These are phyloP conservation scores for Apogon hyalosoma DNA, from an alignment of 2,797 vertebrate species.

Conservation along the genomic window DNA sequence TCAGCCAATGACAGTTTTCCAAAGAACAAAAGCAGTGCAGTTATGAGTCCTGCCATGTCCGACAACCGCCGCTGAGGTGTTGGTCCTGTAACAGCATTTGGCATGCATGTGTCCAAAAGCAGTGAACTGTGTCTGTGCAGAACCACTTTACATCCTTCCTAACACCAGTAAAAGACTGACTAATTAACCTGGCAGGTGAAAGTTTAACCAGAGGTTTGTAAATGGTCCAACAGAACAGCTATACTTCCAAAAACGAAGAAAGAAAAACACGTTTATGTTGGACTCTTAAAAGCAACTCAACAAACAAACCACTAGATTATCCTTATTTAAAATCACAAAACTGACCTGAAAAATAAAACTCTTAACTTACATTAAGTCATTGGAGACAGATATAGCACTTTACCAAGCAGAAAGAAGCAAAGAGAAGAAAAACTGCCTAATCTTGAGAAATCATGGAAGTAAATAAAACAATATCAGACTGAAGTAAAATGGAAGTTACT, in stretches of 20 bases:
- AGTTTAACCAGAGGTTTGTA: slow-evolving; percentile 76
- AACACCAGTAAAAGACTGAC: slow-evolving; percentile 76
- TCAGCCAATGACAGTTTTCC: slow-evolving; percentile 44
- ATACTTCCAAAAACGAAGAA: background rate
- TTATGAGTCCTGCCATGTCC: slow-evolving; percentile 67
- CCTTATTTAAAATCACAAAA: too few relatives aligned
- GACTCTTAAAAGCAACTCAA: too few relatives aligned
- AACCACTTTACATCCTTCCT: slow-evolving; percentile 72
- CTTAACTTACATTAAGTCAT: too few relatives aligned
- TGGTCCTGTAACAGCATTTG: slow-evolving; percentile 28
- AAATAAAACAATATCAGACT: background rate
- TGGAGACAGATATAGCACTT: too few relatives aligned
- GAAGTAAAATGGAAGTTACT: too few relatives aligned
- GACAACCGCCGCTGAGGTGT: slow-evolving; percentile 19
- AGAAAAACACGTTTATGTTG: background rate
- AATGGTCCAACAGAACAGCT: slow-evolving; percentile 38
- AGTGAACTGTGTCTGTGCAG: slow-evolving; percentile 57
- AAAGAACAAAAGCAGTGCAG: slow-evolving; percentile 61
- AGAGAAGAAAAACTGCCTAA: too few relatives aligned
- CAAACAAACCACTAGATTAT: too few relatives aligned
- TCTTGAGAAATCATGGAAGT: background rate
- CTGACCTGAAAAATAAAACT: too few relatives aligned
- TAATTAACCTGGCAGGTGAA: slow-evolving; percentile 81
- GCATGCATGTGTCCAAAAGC: slow-evolving; percentile 56
- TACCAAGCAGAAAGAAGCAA: too few relatives aligned